phyloP scores from a whole-genome alignment of 2,888 invertebrate genomes.

The Laothoe populi region DNA sequence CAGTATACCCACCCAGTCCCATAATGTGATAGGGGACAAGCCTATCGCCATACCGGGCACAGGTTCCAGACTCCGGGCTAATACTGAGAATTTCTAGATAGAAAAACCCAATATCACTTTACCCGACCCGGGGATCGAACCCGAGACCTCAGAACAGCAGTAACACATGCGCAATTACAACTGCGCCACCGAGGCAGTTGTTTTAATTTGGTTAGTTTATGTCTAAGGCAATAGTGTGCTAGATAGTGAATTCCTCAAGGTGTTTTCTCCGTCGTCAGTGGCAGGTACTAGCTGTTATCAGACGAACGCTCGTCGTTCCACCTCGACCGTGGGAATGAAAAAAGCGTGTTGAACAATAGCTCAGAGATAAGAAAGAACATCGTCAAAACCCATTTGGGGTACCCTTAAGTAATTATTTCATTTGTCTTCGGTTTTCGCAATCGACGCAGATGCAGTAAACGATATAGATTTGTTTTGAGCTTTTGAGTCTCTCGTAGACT shows the following conservation, averaged over 20 bases:
- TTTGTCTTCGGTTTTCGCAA: slow-evolving; percentile 41
- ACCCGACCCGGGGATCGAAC: too few species aligned
- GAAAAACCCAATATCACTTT: too few species aligned
- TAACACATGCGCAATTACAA: too few species aligned
- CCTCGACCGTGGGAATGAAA: slow-evolving; percentile 81
- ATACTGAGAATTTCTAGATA: too few species aligned
- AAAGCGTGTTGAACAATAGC: slow-evolving; percentile 82
- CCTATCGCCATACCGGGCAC: too few species aligned
- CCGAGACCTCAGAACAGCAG: too few species aligned
- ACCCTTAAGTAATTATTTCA: slow-evolving; percentile 73
- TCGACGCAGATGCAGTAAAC: neutral
- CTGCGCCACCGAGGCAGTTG: too few species aligned
- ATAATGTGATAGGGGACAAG: too few species aligned
- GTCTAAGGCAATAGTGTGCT: slow-evolving; percentile 37
- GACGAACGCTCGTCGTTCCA: slow-evolving; percentile 49
- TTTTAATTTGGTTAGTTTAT: slow-evolving; percentile 14
- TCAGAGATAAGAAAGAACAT: slow-evolving; percentile 77
- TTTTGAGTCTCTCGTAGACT: neutral
- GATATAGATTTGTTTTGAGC: neutral
- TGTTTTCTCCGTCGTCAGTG: slow-evolving; percentile 44
- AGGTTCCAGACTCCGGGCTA: too few species aligned
- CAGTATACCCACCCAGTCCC: too few species aligned
- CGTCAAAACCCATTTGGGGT: slow-evolving; percentile 78
- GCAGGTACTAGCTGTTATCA: slow-evolving; percentile 73
- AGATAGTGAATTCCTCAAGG: slow-evolving; percentile 48